Percentiles rank a stretch among this genome's conserved stretches.
Conservation (phyloP, 2,797 vertebrate species). For the Gadopsis bispinosus region DNA sequence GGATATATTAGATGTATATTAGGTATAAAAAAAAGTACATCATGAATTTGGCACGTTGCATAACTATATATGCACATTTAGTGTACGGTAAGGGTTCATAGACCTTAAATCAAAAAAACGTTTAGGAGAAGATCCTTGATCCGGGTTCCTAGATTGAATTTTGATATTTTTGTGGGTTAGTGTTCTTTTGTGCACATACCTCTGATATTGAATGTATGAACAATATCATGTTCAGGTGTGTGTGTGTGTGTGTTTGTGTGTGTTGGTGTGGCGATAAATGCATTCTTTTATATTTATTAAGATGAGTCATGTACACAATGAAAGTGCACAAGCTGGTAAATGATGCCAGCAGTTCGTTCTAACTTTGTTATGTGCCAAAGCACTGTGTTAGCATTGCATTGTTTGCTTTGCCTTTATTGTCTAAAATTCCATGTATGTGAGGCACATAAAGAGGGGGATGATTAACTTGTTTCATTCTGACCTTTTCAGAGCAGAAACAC, state of each 20-base stretch:
- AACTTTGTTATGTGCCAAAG: slow-evolving; percentile 19
- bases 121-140: background rate
- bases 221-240: background rate
- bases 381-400: background rate
- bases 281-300: background rate
- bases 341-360: slow-evolving; percentile 13
- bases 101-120: slow-evolving; percentile 5
- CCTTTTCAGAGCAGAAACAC: slow-evolving; percentile 39
- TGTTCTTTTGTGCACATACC: background rate
- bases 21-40: background rate
- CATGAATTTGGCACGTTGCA: background rate
- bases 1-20: background rate
- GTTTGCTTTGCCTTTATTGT: slow-evolving; percentile 17
- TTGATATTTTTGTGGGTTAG: background rate
- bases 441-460: background rate
- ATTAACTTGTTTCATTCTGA: slow-evolving; percentile 40
- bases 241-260: background rate
- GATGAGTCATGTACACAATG: background rate
- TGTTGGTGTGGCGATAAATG: background rate
- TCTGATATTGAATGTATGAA: background rate
- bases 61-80: background rate
- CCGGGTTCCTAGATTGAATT: background rate
- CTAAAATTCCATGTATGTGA: background rate
- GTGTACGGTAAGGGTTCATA: background rate
- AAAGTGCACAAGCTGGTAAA: background rate